phyloP scores from a whole-genome alignment of 2,797 vertebrate species.

The Gymnoscopelus braueri region DNA sequence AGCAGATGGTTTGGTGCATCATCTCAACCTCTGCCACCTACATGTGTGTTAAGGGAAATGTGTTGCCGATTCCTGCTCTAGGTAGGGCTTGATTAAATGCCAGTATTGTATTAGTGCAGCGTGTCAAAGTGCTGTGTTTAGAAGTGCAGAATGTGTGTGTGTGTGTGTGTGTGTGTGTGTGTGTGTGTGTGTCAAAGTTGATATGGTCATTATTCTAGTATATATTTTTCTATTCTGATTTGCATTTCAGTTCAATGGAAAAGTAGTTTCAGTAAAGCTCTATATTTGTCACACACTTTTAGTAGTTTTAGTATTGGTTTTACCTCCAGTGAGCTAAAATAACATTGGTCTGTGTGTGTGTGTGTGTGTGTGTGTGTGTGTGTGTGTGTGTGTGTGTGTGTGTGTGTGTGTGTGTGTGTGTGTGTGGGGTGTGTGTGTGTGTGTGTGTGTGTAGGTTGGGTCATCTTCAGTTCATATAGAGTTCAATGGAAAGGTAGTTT shows the following conservation, averaged over 20 bases:
- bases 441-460: not conserved
- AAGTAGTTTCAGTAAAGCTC: too few relatives aligned
- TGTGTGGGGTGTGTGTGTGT: not conserved
- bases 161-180: not conserved
- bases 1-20: conserved; percentile 31
- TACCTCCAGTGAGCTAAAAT: too few relatives aligned
- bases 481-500: conserved; percentile 21
- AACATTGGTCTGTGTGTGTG: too few relatives aligned
- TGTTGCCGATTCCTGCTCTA: conserved; percentile 48
- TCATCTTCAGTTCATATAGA: too few relatives aligned
- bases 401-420: conserved; percentile 6
- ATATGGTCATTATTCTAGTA: not conserved
- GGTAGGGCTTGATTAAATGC: conserved; percentile 31
- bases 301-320: too few relatives aligned
- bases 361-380: too few relatives aligned
- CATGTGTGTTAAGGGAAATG: conserved; percentile 59
- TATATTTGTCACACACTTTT: too few relatives aligned
- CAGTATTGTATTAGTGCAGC: conserved; percentile 33
- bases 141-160: conserved; percentile 28
- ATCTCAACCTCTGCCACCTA: conserved; percentile 48
- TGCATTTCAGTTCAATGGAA: too few relatives aligned
- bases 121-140: conserved; percentile 33
- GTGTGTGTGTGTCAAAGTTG: not conserved
- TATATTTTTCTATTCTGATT: too few relatives aligned
- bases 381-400: not conserved